phyloP scores from a whole-genome alignment of 2,888 invertebrate species.

The Prosapia bicincta region DNA sequence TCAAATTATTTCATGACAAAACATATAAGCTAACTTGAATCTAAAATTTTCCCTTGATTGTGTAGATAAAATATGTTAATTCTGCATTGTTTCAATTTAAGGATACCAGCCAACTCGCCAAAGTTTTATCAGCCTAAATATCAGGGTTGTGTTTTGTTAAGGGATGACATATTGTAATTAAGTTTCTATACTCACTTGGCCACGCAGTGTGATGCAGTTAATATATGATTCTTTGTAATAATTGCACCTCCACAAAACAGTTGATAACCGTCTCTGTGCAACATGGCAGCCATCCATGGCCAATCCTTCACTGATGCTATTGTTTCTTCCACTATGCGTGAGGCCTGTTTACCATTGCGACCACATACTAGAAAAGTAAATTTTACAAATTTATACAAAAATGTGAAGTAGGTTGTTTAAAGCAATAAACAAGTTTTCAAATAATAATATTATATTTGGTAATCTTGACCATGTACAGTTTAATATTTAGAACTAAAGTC shows the following conservation, averaged over 20 bases:
- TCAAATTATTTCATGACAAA: too few species aligned
- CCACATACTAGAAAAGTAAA: constrained; percentile 44
- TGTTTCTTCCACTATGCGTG: constrained; percentile 30
- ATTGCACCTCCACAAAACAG: constrained; percentile 78
- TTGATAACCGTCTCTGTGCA: constrained; percentile 56
- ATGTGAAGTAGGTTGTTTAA: background rate
- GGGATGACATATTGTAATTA: constrained; percentile 47
- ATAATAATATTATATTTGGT: background rate
- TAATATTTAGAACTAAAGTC: too few species aligned
- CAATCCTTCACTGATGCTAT: constrained; percentile 54
- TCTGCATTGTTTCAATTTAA: too few species aligned
- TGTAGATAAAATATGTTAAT: too few species aligned
- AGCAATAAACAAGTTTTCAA: too few species aligned
- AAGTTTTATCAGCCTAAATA: constrained; percentile 54
- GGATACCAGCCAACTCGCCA: constrained; percentile 75
- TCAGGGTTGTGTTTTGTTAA: constrained; percentile 48
- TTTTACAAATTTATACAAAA: background rate
- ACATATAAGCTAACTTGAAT: too few species aligned
- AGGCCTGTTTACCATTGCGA: constrained; percentile 49
- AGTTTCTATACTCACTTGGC: constrained; percentile 54
- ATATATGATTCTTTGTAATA: constrained; percentile 72
- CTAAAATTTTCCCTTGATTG: too few species aligned
- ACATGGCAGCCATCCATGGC: constrained; percentile 82
- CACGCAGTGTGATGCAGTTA: constrained; percentile 75
- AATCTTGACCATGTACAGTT: too few species aligned